These are phyloP conservation scores for Gymnorhina tibicen DNA, from an alignment of 2,113 vertebrate species.

Conservation along the genomic window DNA sequence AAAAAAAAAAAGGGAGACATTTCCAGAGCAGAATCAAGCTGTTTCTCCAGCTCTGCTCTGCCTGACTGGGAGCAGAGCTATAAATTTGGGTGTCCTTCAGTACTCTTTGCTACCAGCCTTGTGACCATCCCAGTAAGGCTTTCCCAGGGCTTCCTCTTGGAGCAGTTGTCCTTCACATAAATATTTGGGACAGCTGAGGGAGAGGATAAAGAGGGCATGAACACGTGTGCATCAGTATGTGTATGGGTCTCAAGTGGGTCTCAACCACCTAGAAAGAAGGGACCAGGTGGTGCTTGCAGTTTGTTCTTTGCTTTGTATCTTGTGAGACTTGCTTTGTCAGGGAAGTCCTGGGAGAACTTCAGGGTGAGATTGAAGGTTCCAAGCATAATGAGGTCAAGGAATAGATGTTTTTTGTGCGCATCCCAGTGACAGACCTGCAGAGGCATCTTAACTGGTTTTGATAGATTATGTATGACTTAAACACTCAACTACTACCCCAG, in stretches of 20 bases:
- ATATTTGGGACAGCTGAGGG: neutral
- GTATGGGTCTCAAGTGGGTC: neutral
- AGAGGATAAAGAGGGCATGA: neutral
- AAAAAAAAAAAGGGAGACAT: neutral
- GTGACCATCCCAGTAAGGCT: neutral
- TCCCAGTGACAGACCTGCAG: neutral
- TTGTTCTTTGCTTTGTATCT: neutral
- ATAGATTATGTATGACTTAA: neutral
- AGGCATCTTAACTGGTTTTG: neutral
- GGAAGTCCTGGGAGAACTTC: neutral
- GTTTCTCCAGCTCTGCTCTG: slow-evolving; percentile 28
- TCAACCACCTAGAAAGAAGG: neutral
- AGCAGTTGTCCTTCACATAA: neutral
- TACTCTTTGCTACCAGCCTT: neutral
- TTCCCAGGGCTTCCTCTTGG: neutral
- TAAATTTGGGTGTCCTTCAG: neutral
- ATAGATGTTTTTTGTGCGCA: neutral
- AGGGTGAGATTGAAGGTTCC: neutral
- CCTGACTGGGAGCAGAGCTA: neutral
- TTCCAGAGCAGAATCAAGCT: slow-evolving; percentile 38
- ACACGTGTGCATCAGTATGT: neutral
- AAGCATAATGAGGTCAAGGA: neutral
- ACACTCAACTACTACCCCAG: neutral
- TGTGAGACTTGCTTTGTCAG: neutral
- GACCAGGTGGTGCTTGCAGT: neutral